Evolutionary conservation across 2,888 invertebrate species (phyloP).

Genomic region (Parelbella ahira): DNA sequence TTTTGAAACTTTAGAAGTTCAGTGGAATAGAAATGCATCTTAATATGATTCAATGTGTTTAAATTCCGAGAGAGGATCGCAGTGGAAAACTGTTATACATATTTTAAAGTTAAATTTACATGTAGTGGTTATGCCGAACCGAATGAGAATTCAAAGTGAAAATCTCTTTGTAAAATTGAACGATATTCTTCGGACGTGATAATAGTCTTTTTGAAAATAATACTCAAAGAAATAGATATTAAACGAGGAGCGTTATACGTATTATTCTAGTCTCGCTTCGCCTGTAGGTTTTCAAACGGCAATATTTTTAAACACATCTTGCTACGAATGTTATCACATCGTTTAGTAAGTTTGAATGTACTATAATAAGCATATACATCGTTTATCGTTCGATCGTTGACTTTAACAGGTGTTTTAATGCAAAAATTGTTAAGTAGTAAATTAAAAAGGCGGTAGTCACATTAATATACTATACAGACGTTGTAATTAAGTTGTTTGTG

Average conservation of each 20-base stretch:
- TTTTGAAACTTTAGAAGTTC: conserved; percentile 42
- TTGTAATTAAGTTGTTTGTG: too few species aligned
- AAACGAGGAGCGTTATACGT: background rate
- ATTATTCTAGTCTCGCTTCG: conserved; percentile 24
- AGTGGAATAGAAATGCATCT: conserved; percentile 76
- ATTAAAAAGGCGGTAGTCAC: too few species aligned
- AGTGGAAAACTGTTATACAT: conserved; percentile 80
- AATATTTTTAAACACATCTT: conserved; percentile 36
- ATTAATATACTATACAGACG: too few species aligned
- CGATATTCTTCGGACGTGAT: conserved; percentile 62
- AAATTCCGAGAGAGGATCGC: conserved; percentile 74
- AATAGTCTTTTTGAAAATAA: conserved; percentile 50
- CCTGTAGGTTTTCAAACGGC: conserved; percentile 48
- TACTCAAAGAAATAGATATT: conserved; percentile 24
- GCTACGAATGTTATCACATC: too few species aligned
- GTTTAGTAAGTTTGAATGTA: too few species aligned
- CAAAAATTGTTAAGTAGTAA: too few species aligned
- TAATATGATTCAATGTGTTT: conserved; percentile 76
- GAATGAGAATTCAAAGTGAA: conserved; percentile 62
- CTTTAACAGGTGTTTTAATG: too few species aligned
- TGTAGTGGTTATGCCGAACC: conserved; percentile 49
- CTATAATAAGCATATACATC: too few species aligned
- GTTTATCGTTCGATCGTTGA: too few species aligned
- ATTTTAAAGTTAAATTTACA: conserved; percentile 80
- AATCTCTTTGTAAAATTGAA: conserved; percentile 66